phyloP scores from a whole-genome alignment of 2,797 vertebrate species.

The Notolepis coatsorum region DNA sequence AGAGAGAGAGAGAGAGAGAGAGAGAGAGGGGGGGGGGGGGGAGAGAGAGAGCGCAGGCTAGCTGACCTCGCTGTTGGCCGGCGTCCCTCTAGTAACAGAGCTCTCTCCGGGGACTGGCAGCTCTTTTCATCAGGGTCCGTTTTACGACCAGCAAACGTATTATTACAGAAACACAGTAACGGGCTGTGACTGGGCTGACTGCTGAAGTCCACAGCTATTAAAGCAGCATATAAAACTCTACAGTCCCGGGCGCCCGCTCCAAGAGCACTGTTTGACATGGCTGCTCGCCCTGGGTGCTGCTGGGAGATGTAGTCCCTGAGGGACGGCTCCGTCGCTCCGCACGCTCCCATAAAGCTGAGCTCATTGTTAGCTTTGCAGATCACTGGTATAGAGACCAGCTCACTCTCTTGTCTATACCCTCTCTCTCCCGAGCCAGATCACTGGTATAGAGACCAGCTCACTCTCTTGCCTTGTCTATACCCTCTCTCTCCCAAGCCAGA shows the following conservation, averaged over 20 bases:
- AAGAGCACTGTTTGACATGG: conserved; percentile 65
- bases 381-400: conserved; percentile 31
- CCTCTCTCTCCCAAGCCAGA: conserved; percentile 22
- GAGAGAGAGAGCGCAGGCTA: conserved; percentile 10
- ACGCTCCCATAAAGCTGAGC: conserved; percentile 50
- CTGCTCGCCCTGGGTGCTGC: conserved; percentile 55
- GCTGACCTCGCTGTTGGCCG: conserved; percentile 64
- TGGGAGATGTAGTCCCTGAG: conserved; percentile 57
- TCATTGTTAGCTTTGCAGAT: conserved; percentile 64
- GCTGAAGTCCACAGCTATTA: conserved; percentile 60
- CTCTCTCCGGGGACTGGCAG: conserved; percentile 52
- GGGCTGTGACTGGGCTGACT: conserved; percentile 59
- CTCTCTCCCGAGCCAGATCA: conserved; percentile 19
- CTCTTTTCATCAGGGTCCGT: conserved; percentile 70
- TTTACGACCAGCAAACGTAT: conserved; percentile 72
- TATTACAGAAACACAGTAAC: conserved; percentile 76
- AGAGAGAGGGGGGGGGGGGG: conserved; percentile 3
- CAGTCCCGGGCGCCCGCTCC: conserved; percentile 44
- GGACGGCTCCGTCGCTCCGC: conserved; percentile 25
- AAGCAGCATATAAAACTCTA: conserved; percentile 66
- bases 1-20: background rate
- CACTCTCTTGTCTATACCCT: conserved; percentile 36
- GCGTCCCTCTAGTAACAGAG: conserved; percentile 60
- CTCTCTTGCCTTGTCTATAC: conserved; percentile 34
- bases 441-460: too few species aligned